Conservation (phyloP, 1,140 invertebrate genomes). For the Onthophagus taurus region DNA sequence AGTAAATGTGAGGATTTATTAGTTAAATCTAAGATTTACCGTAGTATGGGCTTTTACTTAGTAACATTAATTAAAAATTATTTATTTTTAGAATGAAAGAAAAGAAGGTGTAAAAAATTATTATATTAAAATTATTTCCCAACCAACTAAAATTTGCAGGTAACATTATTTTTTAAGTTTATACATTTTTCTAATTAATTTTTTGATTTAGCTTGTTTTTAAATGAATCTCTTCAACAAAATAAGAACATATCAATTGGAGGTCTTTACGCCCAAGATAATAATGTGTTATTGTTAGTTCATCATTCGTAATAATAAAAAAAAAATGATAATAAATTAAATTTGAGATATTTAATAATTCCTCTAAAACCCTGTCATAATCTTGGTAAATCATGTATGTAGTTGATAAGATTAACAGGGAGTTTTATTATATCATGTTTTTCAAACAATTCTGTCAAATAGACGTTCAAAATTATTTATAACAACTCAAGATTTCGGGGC, state of each 20-base stretch:
- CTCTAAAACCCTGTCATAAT: no score
- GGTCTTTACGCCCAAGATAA: slow-evolving; percentile 6
- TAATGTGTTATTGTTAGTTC: slow-evolving; percentile 7
- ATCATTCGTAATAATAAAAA: slow-evolving; percentile 1
- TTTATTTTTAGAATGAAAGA: slow-evolving; percentile 2
- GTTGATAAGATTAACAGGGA: no score
- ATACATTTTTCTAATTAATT: not conserved
- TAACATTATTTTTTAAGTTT: not conserved
- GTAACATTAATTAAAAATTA: not conserved
- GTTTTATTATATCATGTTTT: no score
- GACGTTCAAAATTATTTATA: no score
- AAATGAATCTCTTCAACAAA: not conserved
- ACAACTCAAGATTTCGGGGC: no score
- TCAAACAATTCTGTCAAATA: no score
- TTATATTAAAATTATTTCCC: slow-evolving; percentile 8
- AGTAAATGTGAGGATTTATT: no score
- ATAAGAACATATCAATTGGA: slow-evolving; percentile 5
- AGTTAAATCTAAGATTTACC: no score
- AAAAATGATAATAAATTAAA: no score
- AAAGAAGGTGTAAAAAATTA: slow-evolving; percentile 7
- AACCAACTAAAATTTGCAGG: slow-evolving; percentile 9
- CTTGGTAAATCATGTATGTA: no score
- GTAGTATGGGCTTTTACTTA: no score
- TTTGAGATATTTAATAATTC: no score
- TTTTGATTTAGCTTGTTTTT: slow-evolving; percentile 2